phyloP scores from a whole-genome alignment of 2,113 vertebrate genomes.

The Ptychochromis oligacanthus region DNA sequence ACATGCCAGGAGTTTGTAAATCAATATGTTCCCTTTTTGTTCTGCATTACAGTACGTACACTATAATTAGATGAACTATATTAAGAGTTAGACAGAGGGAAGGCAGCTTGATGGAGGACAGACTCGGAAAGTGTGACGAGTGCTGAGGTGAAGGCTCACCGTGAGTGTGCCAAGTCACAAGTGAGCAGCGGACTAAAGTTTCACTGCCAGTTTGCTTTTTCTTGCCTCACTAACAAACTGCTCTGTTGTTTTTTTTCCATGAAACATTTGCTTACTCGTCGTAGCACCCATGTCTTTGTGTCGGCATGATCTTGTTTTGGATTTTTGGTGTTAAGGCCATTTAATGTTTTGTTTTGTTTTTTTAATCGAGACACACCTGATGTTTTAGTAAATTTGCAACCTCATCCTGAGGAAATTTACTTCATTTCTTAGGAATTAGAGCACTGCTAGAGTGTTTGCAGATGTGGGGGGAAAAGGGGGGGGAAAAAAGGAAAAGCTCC shows the following conservation, averaged over 20 bases:
- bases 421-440: conserved; percentile 32
- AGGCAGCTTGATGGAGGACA: conserved; percentile 45
- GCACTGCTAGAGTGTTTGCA: conserved; percentile 57
- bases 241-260: not conserved
- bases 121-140: conserved; percentile 65
- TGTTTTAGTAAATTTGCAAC: conserved; percentile 26
- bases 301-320: conserved; percentile 20
- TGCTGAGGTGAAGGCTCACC: conserved; percentile 33
- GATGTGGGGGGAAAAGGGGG: conserved; percentile 29
- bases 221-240: conserved; percentile 1
- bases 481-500: not conserved
- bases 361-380: conserved; percentile 31
- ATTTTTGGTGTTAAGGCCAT: conserved; percentile 5
- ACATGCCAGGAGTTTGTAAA: conserved; percentile 20
- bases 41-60: conserved; percentile 2
- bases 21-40: conserved; percentile 37
- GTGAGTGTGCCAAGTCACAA: conserved; percentile 39
- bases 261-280: conserved; percentile 15
- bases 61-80: conserved; percentile 30
- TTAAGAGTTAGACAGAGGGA: conserved; percentile 28
- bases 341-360: conserved; percentile 5
- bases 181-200: conserved; percentile 10
- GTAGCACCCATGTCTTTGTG: conserved; percentile 9
- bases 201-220: not conserved
- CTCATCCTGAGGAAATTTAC: conserved; percentile 52